A percentile compares a stretch with the other conserved stretches of the same genome.
These are phyloP conservation scores for Hedychridium roseum DNA, from an alignment of 2,888 invertebrate species.

Conservation along the genomic window DNA sequence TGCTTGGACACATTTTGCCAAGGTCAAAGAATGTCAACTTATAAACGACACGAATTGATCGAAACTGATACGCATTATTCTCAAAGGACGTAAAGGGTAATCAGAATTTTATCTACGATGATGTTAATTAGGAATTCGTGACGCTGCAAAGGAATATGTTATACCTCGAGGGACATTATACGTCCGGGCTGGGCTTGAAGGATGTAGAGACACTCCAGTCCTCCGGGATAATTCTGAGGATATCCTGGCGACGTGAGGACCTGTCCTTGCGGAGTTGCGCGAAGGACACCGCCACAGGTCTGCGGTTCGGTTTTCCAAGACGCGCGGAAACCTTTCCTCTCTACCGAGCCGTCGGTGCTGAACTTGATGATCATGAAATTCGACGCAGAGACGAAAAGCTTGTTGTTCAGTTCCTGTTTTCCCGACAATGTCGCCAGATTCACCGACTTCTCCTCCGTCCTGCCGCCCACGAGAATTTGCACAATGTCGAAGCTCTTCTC, in stretches of 20 bases:
- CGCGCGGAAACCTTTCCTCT: slow-evolving; percentile 90
- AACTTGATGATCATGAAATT: slow-evolving; percentile 99
- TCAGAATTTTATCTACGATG: too few species aligned
- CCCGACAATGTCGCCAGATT: slow-evolving; percentile 93
- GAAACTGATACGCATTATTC: too few species aligned
- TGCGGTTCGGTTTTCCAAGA: slow-evolving; percentile 96
- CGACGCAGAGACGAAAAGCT: slow-evolving; percentile 90
- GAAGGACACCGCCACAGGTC: slow-evolving; percentile 86
- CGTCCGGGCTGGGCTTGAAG: slow-evolving; percentile 90
- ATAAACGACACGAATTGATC: too few species aligned
- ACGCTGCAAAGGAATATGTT: too few species aligned
- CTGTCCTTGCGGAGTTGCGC: slow-evolving; percentile 90
- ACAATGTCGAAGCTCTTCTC: slow-evolving; percentile 97
- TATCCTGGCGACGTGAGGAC: slow-evolving; percentile 90
- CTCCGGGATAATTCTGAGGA: slow-evolving; percentile 92
- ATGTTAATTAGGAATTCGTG: too few species aligned
- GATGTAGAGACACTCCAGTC: slow-evolving; percentile 93
- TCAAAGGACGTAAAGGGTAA: too few species aligned
- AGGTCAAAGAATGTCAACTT: too few species aligned
- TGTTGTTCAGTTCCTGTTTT: slow-evolving; percentile 83
- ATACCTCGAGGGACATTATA: slow-evolving; percentile 89
- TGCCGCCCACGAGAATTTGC: slow-evolving; percentile 93
- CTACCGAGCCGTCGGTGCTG: slow-evolving; percentile 92
- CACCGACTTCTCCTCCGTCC: slow-evolving; percentile 92
- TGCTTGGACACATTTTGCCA: too few species aligned